Percentiles rank a stretch among this genome's conserved stretches.
Evolutionary conservation across 2,797 vertebrate species (phyloP).

Genomic region (Scomberomorus guttatus): DNA sequence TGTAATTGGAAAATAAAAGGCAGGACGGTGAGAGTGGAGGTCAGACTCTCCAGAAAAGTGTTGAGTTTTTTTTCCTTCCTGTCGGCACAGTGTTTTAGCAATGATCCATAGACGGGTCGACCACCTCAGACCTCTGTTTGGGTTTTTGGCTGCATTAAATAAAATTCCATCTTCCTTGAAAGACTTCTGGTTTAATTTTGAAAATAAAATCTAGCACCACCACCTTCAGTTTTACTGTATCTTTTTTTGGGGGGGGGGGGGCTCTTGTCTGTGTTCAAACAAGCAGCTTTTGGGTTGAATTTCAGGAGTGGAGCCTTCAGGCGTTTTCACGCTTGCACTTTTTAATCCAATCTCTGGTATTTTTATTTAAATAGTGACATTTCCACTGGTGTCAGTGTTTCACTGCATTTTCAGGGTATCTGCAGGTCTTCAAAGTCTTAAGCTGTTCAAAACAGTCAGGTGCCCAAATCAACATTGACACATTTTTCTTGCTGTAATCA

Average conservation of each 20-base stretch:
- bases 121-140: conserved; percentile 46
- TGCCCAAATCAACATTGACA: no score
- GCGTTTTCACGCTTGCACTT: no score
- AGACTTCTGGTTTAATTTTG: conserved; percentile 57
- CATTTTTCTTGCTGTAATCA: no score
- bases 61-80: conserved; percentile 1
- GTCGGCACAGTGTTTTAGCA: conserved; percentile 59
- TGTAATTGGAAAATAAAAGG: conserved; percentile 36
- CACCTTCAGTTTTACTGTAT: conserved; percentile 1
- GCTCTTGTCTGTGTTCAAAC: no score
- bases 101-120: conserved; percentile 34
- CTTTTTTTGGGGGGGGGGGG: no score
- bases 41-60: conserved; percentile 10
- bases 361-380: no score
- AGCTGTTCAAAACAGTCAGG: no score
- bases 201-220: conserved; percentile 73
- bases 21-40: conserved; percentile 38
- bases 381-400: no score
- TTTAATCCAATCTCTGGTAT: no score
- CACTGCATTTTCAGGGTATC: no score
- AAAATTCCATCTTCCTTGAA: conserved; percentile 47
- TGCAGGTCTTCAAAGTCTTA: no score
- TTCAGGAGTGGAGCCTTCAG: no score
- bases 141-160: conserved; percentile 59
- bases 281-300: not conserved